Conservation (phyloP, 2,888 invertebrate genomes). For the Synanthedon myopaeformis region DNA sequence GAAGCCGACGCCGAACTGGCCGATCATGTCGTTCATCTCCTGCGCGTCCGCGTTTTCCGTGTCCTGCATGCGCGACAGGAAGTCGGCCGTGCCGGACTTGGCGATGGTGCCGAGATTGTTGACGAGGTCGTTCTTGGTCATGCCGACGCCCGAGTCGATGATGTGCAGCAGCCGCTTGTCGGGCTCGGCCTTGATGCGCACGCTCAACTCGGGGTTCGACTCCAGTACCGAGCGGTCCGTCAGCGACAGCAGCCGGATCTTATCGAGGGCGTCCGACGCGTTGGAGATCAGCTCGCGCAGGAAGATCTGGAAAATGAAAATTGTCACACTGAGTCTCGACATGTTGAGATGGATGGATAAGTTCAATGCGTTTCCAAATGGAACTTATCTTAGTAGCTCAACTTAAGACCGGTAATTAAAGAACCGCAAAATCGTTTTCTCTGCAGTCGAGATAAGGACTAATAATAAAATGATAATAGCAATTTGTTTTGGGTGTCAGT, state of each 20-base stretch:
- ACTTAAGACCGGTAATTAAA: no score
- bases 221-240: slow-evolving; percentile 86
- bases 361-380: not conserved
- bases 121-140: slow-evolving; percentile 93
- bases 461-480: no score
- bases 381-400: not conserved
- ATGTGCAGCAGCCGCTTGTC: slow-evolving; percentile 92
- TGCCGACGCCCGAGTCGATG: slow-evolving; percentile 96
- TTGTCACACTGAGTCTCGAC: not conserved
- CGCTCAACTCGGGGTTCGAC: slow-evolving; percentile 83
- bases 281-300: slow-evolving; percentile 98
- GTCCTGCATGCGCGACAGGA: slow-evolving; percentile 91
- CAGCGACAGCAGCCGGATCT: slow-evolving; percentile 92
- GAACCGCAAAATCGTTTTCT: no score
- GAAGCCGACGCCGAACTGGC: slow-evolving; percentile 99
- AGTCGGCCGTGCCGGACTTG: slow-evolving; percentile 97
- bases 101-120: slow-evolving; percentile 99
- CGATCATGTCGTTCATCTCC: slow-evolving; percentile 97
- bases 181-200: slow-evolving; percentile 94
- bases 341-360: not conserved
- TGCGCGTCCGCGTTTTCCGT: slow-evolving; percentile 47
- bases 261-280: slow-evolving; percentile 98
- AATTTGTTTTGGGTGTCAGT: no score
- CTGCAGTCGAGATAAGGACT: no score
- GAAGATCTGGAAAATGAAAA: slow-evolving; percentile 78